These are phyloP conservation scores for Antennarius striatus DNA, from an alignment of 2,113 vertebrate genomes.

Conservation along the genomic window DNA sequence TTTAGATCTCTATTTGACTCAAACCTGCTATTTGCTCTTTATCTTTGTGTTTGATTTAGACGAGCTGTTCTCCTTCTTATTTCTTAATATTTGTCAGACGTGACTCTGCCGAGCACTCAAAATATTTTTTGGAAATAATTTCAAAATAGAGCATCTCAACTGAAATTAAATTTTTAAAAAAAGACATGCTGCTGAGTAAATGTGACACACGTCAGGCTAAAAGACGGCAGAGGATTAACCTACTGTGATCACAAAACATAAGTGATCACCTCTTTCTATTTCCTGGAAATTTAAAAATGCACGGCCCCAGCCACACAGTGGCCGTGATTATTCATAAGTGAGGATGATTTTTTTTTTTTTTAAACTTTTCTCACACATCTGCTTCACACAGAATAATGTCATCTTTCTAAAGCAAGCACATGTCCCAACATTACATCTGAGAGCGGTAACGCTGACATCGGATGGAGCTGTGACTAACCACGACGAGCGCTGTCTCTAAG, in stretches of 20 bases:
- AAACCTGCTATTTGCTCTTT: too few relatives aligned
- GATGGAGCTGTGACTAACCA: background rate
- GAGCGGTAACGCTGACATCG: background rate
- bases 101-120: too few relatives aligned
- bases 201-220: constrained; percentile 2
- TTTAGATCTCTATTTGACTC: too few relatives aligned
- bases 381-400: background rate
- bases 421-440: background rate
- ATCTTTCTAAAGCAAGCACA: background rate
- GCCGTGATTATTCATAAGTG: background rate
- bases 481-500: background rate
- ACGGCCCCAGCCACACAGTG: background rate
- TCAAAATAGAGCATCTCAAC: too few relatives aligned
- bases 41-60: too few relatives aligned
- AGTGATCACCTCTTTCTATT: constrained; percentile 26
- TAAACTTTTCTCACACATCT: background rate
- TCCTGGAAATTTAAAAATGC: constrained; percentile 21
- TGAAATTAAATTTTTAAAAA: too few relatives aligned
- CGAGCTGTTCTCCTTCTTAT: too few relatives aligned
- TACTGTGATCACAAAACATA: background rate
- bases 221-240: background rate
- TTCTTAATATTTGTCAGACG: too few relatives aligned
- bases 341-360: background rate
- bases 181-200: constrained; percentile 5
- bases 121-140: too few relatives aligned